Conservation (phyloP, 2,888 invertebrate genomes). For the Ryuthela nishihirai region DNA sequence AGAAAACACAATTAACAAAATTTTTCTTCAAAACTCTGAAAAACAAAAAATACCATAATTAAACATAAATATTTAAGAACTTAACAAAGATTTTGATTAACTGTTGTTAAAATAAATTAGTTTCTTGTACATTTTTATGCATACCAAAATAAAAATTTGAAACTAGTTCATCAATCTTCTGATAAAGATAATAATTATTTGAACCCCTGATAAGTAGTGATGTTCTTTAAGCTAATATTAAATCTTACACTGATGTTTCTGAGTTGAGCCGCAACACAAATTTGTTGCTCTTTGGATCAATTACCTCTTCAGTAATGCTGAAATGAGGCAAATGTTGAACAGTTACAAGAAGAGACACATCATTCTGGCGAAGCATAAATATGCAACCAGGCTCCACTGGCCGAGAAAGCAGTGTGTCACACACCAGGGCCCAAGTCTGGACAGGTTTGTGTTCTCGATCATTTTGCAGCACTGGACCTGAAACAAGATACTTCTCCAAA, state of each 20-base stretch:
- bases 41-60: no score
- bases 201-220: no score
- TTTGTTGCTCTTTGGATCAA: constrained; percentile 92
- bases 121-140: no score
- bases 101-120: no score
- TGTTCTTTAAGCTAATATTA: no score
- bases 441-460: constrained; percentile 73
- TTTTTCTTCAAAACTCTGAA: no score
- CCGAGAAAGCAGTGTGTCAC: constrained; percentile 83
- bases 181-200: no score
- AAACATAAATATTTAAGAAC: no score
- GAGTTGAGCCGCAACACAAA: constrained; percentile 91
- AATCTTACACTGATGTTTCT: constrained; percentile 91
- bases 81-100: no score
- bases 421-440: constrained; percentile 96
- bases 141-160: no score
- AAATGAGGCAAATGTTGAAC: constrained; percentile 86
- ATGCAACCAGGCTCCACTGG: constrained; percentile 76
- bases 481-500: constrained; percentile 84
- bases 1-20: no score
- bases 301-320: constrained; percentile 90
- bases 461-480: constrained; percentile 75
- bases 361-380: constrained; percentile 89
- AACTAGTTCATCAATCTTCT: no score
- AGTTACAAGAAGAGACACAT: constrained; percentile 83